Base-by-base conservation (phyloP, 2,113 vertebrate genomes). In the Cottus gobio region DNA sequence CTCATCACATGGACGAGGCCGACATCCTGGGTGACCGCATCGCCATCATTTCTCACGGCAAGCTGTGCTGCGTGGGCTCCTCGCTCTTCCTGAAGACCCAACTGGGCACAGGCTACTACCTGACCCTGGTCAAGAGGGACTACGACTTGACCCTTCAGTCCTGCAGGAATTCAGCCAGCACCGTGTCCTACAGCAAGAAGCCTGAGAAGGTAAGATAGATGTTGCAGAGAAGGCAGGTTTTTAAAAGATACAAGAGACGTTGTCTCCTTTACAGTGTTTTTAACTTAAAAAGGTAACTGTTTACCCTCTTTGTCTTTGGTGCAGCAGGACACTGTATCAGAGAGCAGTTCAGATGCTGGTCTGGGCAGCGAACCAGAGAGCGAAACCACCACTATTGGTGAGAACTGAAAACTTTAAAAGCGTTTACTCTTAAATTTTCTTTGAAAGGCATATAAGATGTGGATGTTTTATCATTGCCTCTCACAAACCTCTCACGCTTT, bases 301-400 rank as follows among this genome's bases (percentile, higher is more conserved):
- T 50, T 7, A 22, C 7, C 18, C 36, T 89, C 82, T 85, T 92
- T 82, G 22, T 48, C 20, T 71, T 81, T 92, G 83, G 50, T 91
- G 74, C 88, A 99, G 98, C 97, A 98, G 88, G 98, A 99, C 93
- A 98, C 93, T 52, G 96, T 99, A 42, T 99, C 98, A 75, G 96
- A 99, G 89, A 99, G 98, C 94, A 99, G 98, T 78, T 99, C 98
- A 79, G 98, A 99, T 69, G 98, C 97, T 70, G 98, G 98, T 67
- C 95, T 99, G 73, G 98, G 98, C 89, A 99, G 98, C 18, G 98
- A 99, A 95, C 98, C 98, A 84, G 98, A 99, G 93, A 99, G 98
- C 93, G 98, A 99, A 93, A 98, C 97, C n/a, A 93, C 97, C 86
- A 98, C 97, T 48, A 96, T 99, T 86, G 98, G 98, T 99, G 95